Percentiles rank a stretch among this genome's conserved stretches.
These are phyloP conservation scores for Melanotaenia nigrans DNA, from an alignment of 2,797 vertebrate species.

Conservation along the genomic window DNA sequence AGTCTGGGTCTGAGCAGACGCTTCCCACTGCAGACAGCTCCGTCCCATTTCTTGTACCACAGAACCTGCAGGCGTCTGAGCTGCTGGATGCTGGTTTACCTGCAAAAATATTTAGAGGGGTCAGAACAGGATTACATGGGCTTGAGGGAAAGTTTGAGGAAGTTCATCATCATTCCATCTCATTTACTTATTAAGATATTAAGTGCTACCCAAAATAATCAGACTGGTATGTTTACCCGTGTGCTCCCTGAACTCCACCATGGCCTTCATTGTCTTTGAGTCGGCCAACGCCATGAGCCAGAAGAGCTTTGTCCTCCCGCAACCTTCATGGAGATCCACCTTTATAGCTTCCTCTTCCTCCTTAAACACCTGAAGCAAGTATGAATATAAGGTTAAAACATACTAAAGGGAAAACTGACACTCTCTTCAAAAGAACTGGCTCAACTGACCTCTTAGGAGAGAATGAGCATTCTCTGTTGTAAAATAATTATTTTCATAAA, in stretches of 20 bases:
- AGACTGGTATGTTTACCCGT: constrained; percentile 84
- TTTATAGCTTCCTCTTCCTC: constrained; percentile 99
- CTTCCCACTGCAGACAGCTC: constrained; percentile 97
- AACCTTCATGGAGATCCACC: constrained; percentile 98
- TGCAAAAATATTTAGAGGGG: constrained; percentile 52
- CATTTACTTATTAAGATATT: background rate
- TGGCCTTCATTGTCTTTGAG: constrained; percentile 99
- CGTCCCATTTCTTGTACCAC: constrained; percentile 95
- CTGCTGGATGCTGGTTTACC: constrained; percentile 97
- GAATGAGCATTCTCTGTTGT: background rate
- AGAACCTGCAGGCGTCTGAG: constrained; percentile 97
- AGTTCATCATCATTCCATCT: background rate
- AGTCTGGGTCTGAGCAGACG: constrained; percentile 96
- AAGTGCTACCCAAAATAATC: background rate
- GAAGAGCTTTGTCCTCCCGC: constrained; percentile 98
- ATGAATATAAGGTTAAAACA: constrained; percentile 4
- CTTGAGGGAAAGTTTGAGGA: background rate
- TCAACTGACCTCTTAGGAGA: background rate
- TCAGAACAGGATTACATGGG: background rate
- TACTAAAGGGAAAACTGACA: background rate
- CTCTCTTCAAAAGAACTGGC: background rate
- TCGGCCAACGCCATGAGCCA: constrained; percentile 99
- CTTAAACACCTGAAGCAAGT: constrained; percentile 92
- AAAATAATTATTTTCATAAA: background rate
- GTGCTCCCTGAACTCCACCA: constrained; percentile 99